Evolutionary conservation across 2,888 invertebrate genomes (phyloP).

Genomic region (Steinernema carpocapsae): DNA sequence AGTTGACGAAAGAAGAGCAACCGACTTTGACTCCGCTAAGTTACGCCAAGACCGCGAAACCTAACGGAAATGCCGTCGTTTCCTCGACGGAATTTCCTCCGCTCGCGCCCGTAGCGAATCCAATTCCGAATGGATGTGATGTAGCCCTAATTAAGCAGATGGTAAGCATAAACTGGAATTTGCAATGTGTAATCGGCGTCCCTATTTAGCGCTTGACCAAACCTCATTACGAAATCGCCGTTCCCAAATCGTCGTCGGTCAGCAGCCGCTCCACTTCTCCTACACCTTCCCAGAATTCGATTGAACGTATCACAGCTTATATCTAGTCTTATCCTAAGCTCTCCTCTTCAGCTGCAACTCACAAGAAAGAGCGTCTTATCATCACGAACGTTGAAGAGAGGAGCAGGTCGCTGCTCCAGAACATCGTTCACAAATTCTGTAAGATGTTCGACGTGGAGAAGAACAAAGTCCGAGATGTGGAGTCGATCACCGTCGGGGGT

Average conservation of each 20-base stretch:
- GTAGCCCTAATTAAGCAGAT: no score
- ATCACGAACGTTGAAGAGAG: slow-evolving; percentile 9
- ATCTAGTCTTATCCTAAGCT: not conserved
- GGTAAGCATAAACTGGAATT: no score
- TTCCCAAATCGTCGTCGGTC: not conserved
- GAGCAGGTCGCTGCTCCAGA: not conserved
- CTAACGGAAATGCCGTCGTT: not conserved
- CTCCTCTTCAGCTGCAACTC: not conserved
- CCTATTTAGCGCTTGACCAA: not conserved
- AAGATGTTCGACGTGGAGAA: not conserved
- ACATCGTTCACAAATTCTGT: not conserved
- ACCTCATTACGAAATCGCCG: not conserved
- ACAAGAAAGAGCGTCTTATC: slow-evolving; percentile 10
- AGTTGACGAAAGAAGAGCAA: no score
- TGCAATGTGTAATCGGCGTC: no score
- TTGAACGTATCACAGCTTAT: not conserved
- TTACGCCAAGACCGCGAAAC: not conserved
- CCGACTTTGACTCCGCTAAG: no score
- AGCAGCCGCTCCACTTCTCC: slow-evolving; percentile 6
- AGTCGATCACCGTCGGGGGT: not conserved
- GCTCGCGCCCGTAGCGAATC: not conserved
- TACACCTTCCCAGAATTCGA: not conserved
- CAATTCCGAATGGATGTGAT: not conserved
- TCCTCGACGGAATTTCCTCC: not conserved
- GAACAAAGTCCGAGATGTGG: not conserved